phyloP scores from a whole-genome alignment of 2,888 invertebrate species.

The Idaea biselata region DNA sequence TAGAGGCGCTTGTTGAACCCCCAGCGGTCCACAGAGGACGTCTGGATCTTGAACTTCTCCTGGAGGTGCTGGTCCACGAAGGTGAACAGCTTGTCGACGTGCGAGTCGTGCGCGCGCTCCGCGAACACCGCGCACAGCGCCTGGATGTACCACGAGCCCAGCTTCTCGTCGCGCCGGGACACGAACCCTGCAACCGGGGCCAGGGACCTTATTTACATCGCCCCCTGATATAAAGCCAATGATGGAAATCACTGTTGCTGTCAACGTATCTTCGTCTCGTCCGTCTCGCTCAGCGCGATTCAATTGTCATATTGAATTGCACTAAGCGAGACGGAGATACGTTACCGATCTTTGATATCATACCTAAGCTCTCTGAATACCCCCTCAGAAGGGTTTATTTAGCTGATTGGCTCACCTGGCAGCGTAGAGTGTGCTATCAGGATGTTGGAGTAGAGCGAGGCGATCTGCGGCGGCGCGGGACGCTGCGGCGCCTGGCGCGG shows the following conservation, averaged over 20 bases:
- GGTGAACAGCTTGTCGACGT: constrained; percentile 84
- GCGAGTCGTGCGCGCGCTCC: constrained; percentile 81
- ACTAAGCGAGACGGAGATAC: too few relatives aligned
- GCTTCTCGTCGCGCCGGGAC: constrained; percentile 79
- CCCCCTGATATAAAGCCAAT: too few relatives aligned
- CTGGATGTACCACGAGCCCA: constrained; percentile 87
- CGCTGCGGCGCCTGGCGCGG: constrained; percentile 17
- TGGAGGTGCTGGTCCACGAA: constrained; percentile 79
- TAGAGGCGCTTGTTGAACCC: constrained; percentile 84
- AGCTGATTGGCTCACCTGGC: constrained; percentile 32
- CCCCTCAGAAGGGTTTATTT: too few relatives aligned
- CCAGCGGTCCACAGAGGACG: constrained; percentile 82
- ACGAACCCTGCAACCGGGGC: constrained; percentile 67
- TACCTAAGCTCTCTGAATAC: too few relatives aligned
- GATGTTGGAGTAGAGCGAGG: constrained; percentile 76
- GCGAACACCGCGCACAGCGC: constrained; percentile 84
- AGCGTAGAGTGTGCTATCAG: constrained; percentile 84
- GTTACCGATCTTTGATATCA: too few relatives aligned
- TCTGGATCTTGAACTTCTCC: constrained; percentile 74
- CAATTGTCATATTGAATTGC: too few relatives aligned
- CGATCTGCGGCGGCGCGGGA: constrained; percentile 29
- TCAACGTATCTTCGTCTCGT: too few relatives aligned
- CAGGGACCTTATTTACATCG: not conserved
- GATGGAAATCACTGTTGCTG: too few relatives aligned
- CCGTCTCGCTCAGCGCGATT: too few relatives aligned